phyloP scores from a whole-genome alignment of 1,140 invertebrate species.

The Sitodiplosis mosellana region DNA sequence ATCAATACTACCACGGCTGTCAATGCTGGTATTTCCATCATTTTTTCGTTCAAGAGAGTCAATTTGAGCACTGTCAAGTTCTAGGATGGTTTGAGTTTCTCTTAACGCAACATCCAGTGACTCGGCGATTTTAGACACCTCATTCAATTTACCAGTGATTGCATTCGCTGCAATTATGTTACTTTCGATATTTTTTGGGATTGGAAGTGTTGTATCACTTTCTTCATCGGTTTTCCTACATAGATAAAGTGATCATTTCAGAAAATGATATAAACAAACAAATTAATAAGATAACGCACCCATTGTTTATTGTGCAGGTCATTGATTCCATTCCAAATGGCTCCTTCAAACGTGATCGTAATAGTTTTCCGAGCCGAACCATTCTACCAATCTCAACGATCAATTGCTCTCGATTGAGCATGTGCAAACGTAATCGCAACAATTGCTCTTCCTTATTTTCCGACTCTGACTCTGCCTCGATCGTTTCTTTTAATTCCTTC shows the following conservation, averaged over 20 bases:
- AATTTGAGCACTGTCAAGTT: conserved; percentile 3
- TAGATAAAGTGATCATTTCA: not conserved
- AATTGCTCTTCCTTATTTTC: not conserved
- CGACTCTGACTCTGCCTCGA: conserved; percentile 21
- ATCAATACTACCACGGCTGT: conserved; percentile 6
- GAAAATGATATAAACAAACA: not conserved
- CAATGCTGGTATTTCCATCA: conserved; percentile 1
- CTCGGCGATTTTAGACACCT: conserved; percentile 44
- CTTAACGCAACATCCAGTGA: conserved; percentile 38
- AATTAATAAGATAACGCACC: conserved; percentile 1
- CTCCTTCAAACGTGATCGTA: conserved; percentile 46
- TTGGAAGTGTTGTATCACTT: conserved; percentile 2
- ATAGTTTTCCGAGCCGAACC: conserved; percentile 44
- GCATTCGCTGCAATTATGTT: conserved; percentile 43
- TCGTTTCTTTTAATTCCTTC: conserved; percentile 31
- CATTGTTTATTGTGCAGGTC: too few species aligned
- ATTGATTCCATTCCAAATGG: conserved; percentile 32
- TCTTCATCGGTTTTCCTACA: conserved; percentile 22
- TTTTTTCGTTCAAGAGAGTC: not conserved
- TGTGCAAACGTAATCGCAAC: conserved; percentile 27
- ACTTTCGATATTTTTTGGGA: conserved; percentile 17
- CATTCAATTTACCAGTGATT: conserved; percentile 39
- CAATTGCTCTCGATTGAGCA: conserved; percentile 43
- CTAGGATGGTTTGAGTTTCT: conserved; percentile 25
- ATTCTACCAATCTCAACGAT: conserved; percentile 54